phyloP scores from a whole-genome alignment of 2,113 vertebrate genomes.

The Microtus richardsoni region DNA sequence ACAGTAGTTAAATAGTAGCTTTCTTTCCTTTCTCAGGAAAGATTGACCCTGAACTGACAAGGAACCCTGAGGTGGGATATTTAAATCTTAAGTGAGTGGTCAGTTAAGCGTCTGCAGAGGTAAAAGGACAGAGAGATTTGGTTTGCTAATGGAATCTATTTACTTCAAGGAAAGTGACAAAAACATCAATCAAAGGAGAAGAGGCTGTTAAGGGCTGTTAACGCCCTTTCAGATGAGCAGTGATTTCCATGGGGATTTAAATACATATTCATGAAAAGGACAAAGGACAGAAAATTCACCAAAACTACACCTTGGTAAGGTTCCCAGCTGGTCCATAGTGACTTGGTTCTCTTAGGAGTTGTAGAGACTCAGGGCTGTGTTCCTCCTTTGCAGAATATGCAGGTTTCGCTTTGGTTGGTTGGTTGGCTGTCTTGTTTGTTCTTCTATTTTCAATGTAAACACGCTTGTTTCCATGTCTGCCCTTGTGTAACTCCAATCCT shows the following conservation, averaged over 20 bases:
- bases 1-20: constrained; percentile 44
- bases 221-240: constrained; percentile 91
- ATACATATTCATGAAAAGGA: constrained; percentile 91
- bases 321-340: constrained; percentile 63
- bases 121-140: constrained; percentile 89
- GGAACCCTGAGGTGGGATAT: constrained; percentile 84
- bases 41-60: constrained; percentile 84
- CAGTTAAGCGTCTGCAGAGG: constrained; percentile 86
- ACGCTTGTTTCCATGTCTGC: constrained; percentile 37
- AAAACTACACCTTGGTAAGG: constrained; percentile 80
- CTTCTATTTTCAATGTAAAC: constrained; percentile 28
- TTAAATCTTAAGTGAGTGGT: constrained; percentile 89
- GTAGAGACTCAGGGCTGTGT: constrained; percentile 12
- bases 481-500: constrained; percentile 11
- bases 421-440: background rate
- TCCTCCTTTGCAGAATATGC: background rate
- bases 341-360: constrained; percentile 13
- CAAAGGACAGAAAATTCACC: constrained; percentile 87
- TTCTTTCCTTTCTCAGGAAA: constrained; percentile 64
- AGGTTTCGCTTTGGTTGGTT: background rate
- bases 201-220: constrained; percentile 91
- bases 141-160: constrained; percentile 91
- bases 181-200: constrained; percentile 93
- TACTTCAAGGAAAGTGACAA: constrained; percentile 91
- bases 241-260: constrained; percentile 90